A percentile compares a stretch with the other conserved stretches of the same genome.
Conservation (phyloP, 2,797 vertebrate genomes). For the Uromys caudimaculatus region DNA sequence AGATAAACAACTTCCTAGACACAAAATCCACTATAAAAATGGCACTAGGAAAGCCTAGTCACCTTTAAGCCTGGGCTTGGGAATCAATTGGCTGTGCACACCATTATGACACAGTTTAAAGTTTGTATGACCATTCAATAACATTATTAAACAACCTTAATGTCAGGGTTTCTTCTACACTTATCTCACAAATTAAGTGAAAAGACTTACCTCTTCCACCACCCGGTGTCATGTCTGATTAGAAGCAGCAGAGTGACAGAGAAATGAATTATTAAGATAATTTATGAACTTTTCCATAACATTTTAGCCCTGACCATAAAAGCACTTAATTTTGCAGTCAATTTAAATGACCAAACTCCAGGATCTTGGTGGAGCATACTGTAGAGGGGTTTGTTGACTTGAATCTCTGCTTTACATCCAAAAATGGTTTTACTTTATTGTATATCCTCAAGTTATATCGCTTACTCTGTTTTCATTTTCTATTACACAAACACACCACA, state of each 20-base stretch:
- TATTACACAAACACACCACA: neutral
- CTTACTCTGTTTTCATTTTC: neutral
- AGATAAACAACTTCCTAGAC: neutral
- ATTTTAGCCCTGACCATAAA: conserved; percentile 4
- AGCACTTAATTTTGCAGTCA: conserved; percentile 66
- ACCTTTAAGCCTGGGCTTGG: neutral
- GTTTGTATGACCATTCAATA: conserved; percentile 35
- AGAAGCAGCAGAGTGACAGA: conserved; percentile 42
- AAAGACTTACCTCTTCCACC: neutral
- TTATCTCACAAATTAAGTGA: conserved; percentile 51
- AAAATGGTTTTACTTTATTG: conserved; percentile 53
- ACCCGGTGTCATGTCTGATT: neutral
- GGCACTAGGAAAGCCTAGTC: neutral
- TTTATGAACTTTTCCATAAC: conserved; percentile 67
- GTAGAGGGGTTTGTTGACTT: conserved; percentile 56
- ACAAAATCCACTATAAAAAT: neutral
- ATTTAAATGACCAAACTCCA: conserved; percentile 47
- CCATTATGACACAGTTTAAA: neutral
- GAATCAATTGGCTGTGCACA: conserved; percentile 6
- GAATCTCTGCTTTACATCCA: neutral
- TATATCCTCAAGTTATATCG: conserved; percentile 19
- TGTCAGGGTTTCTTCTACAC: neutral
- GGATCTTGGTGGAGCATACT: conserved; percentile 22
- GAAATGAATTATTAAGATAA: conserved; percentile 75
- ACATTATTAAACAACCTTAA: conserved; percentile 18